Base-by-base conservation (phyloP, 2,888 invertebrate genomes). In the Pycnomerus fuliginosus region DNA sequence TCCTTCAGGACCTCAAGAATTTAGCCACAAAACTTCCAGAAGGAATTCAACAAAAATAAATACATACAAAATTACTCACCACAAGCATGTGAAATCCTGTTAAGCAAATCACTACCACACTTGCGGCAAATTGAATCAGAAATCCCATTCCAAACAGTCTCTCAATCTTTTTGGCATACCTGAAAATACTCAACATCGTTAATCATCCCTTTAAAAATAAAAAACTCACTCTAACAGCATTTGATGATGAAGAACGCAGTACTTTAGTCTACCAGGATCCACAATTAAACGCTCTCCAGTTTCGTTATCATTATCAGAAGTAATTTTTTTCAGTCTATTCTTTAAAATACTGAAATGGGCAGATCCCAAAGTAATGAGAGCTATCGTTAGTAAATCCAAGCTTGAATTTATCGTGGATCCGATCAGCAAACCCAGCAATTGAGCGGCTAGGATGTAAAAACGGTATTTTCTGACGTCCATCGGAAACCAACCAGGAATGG, bases 401-500 rank as follows among this genome's bases (percentile, higher is more conserved):
- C 36, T 50, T 2, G 52, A 44, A 28, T 58, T 55, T 3, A 49
- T 48, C 16, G 37, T 44, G 4, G 52, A 50, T 10, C 53, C 50
- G 14, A 48, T 34, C 7, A 37, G 16, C 7, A 54, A 35, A 2
- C 48, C 51, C 11, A 15, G 22, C 3, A 52, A 38, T 31, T 58
- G 57, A 2, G 51, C 40, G 1, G 38, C 7, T 13, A 44, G 50
- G 3, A 53, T 30, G 2, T 41, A 13, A 2, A 20, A 34, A 11
- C 51, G 45, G 16, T 52, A 48, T 3, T 29, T 30, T 12, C 37
- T 36, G 3, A 52, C 44, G 23, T 52, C 49, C 5, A 55, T 40
- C 1, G 57, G 57, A 33, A 52, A 53, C 57, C 57, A 58, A 14
- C 57, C 57, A 2, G 49, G 46, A 14, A 58, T 45, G 2, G 57